Evolutionary conservation across 2,888 invertebrate genomes (phyloP), one percentile per base, ranked within the genome.

Genomic region (Caenorhabditis virilis): DNA sequence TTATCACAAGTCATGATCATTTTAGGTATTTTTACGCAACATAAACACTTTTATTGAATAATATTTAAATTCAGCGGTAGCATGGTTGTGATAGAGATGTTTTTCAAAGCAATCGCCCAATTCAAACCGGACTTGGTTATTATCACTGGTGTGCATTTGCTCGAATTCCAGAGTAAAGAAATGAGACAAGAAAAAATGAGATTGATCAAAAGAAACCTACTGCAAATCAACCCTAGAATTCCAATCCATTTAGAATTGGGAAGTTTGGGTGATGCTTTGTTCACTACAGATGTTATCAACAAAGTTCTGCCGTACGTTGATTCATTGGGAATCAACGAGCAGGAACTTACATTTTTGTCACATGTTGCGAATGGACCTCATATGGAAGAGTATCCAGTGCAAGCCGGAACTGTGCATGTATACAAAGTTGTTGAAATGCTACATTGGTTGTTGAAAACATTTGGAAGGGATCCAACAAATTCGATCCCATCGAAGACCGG

Each of bases 171-270:
- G 45, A 79, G 77, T 30, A 68, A 72, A 49, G 78, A 80, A 49
- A 75, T 78, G 51, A 60, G 82, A 11, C 53, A 77, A 30, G 82
- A 82, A 43, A 82, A 83, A 45, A 57, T 86, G 30, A 67, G 78
- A 11, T 71, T 78, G 18, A 74, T 85, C 23, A 79, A 78, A 42
- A 57, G 78, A 15, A 79, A 82, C n/a, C 70, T 86, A 26, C 60
- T 78, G 22, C 79, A 82, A 38, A 70, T 85, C 18, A 78, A 82
- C 11, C 60, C 68, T n/a, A 56, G 62, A 49, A 57, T 84, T 3
- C 85, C 85, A 4, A 81, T 85, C 23, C 86, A 86, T 74, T 60
- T 86, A 51, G 85, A 86, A 61, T 71, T 86, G 42, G 86, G 85
- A 38, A 84, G 84, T 69, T 84, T 86, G 83, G 84, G 83, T 27